These are phyloP conservation scores for Dendrolimus pini DNA, from an alignment of 2,888 invertebrate genomes.

Conservation along the genomic window DNA sequence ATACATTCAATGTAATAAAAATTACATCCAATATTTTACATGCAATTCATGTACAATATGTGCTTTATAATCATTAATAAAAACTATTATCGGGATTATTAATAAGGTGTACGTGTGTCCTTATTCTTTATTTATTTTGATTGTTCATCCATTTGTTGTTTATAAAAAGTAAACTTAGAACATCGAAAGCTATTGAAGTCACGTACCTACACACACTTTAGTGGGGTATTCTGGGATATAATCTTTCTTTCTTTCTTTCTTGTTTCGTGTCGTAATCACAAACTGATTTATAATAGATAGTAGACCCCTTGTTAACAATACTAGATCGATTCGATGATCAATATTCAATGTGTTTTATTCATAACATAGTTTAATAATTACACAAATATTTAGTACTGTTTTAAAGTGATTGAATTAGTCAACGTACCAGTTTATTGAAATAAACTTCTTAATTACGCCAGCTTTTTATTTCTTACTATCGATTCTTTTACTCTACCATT, in stretches of 20 bases:
- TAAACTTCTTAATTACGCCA: no score
- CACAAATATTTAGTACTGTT: no score
- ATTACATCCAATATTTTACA: background rate
- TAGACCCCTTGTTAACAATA: background rate
- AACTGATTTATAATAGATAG: background rate
- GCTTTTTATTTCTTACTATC: no score
- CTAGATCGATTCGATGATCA: background rate
- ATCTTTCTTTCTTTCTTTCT: conserved; percentile 5
- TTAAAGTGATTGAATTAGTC: no score
- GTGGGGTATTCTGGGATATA: conserved; percentile 5
- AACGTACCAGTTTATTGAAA: no score
- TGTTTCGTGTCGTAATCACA: conserved; percentile 4
- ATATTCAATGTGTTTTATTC: no score
- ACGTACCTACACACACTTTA: conserved; percentile 1
- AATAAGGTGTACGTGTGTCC: background rate
- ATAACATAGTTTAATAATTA: no score
- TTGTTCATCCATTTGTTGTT: conserved; percentile 22
- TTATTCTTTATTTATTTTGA: background rate
- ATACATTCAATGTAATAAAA: no score
- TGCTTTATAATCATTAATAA: background rate
- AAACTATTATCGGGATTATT: background rate
- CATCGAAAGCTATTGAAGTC: conserved; percentile 3
- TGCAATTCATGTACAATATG: background rate
- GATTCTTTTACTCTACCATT: no score
- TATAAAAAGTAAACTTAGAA: conserved; percentile 5